Base-by-base conservation (phyloP, 92 coral and sea anemone genomes). In the Ricordea florida region DNA sequence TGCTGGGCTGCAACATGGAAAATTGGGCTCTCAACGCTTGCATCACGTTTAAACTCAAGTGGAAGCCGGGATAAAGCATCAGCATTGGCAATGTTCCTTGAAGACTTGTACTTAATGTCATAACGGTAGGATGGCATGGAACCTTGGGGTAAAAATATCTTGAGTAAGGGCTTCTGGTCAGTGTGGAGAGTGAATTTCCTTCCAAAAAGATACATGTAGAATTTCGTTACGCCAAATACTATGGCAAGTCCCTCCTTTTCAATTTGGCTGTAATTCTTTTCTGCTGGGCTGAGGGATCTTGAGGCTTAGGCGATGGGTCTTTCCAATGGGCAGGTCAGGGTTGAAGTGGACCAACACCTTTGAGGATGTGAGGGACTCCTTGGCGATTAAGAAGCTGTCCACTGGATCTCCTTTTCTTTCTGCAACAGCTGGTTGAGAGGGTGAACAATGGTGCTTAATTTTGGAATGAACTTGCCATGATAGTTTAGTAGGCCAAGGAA, bases 261-360 rank as follows among this genome's bases (percentile, higher is more conserved):
- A 62, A 86, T 86, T 60, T 86, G 87, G 61, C 87, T 80, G 68
- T 87, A 81, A 60, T 76, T 82, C 45, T 43, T 37, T 63, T 80
- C 87, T n/a, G 81, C 76, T 44, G 53, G 48, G 45, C 62, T 86
- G 25, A 80, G 75, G 33, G 83, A 86, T 32, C 87, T 55, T 8
- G 85, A 71, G 31, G 81, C 76, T 60, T 63, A 81, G 35, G 85
- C 83, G 10, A 82, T 82, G 7, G 70, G 81, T 24, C 52, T 74
- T 25, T 55, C 83, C 28, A 37, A 82, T 22, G 14, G 92, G 80
- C 32, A 79, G 47, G 28, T 69, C 57, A 23, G 85, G 90, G 22
- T 77, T 60, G 57, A 50, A 79, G 52, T 81, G 84, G 9, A 76
- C 85, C 26, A 86, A 51, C 16, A 86, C 45, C 43, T 55, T 48